A percentile compares a stretch with the other conserved stretches of the same genome.
These are phyloP conservation scores for Antidorcas marsupialis DNA, from an alignment of 2,113 vertebrate species.

Conservation along the genomic window DNA sequence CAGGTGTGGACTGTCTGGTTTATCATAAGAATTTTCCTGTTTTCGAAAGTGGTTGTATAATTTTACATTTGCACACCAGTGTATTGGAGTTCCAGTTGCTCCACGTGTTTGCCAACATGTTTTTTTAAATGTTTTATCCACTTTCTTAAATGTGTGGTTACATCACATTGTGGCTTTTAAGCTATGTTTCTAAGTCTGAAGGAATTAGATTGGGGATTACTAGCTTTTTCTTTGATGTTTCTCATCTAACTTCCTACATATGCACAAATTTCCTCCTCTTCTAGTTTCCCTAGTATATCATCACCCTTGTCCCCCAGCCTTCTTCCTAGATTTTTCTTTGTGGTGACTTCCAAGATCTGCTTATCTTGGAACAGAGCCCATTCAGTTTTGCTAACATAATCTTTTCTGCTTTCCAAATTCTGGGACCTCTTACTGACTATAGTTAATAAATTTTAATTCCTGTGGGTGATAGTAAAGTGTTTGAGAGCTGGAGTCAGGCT, in stretches of 20 bases:
- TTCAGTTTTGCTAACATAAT: not conserved
- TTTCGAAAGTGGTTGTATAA: not conserved
- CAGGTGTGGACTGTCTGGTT: not conserved
- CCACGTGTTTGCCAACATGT: not conserved
- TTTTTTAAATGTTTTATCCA: not conserved
- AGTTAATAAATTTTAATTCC: not conserved
- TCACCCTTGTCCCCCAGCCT: not conserved
- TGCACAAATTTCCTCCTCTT: not conserved
- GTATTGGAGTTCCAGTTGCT: not conserved
- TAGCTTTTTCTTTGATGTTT: not conserved
- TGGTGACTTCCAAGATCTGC: not conserved
- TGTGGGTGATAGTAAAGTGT: not conserved
- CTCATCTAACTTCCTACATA: not conserved
- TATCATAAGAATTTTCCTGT: not conserved
- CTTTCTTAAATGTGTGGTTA: not conserved
- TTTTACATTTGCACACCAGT: not conserved
- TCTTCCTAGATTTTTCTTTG: not conserved
- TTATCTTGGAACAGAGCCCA: not conserved
- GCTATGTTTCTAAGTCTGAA: not conserved
- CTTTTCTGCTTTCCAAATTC: not conserved
- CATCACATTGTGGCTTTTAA: not conserved
- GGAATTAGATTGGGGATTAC: not conserved
- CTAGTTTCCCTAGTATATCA: not conserved
- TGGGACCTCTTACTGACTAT: not conserved
- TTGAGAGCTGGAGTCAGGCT: not conserved